A percentile compares a stretch with the other conserved stretches of the same genome.
phyloP scores from a whole-genome alignment of 2,113 vertebrate species.

The Oenanthe melanoleuca region DNA sequence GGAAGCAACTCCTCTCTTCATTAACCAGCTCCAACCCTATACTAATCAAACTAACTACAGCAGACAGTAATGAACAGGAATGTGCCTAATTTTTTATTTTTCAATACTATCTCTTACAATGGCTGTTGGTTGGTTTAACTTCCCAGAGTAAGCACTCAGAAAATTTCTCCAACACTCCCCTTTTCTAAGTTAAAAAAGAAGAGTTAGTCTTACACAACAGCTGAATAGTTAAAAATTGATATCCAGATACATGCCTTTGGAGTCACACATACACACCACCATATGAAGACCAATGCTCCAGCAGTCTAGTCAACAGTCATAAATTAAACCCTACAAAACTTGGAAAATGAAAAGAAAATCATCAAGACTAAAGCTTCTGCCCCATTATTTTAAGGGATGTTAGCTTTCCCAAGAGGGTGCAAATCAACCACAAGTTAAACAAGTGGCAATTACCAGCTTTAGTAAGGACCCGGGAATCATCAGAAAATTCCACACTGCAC shows the following conservation, averaged over 20 bases:
- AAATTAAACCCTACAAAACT: neutral
- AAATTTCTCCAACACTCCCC: neutral
- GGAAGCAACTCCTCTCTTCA: neutral
- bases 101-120: neutral
- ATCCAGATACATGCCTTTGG: neutral
- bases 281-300: neutral
- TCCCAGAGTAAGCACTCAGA: neutral
- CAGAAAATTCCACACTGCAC: neutral
- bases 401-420: neutral
- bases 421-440: slow-evolving; percentile 30
- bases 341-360: neutral
- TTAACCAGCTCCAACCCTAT: neutral
- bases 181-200: neutral
- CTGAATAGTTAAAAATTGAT: neutral
- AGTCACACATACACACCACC: neutral
- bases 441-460: neutral
- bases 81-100: neutral
- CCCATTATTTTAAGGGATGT: neutral
- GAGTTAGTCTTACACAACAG: neutral
- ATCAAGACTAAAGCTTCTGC: neutral
- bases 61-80: neutral
- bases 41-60: neutral
- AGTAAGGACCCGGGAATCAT: neutral
- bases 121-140: neutral
- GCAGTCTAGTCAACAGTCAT: neutral